A percentile compares a stretch with the other conserved stretches of the same genome.
Evolutionary conservation across 2,113 vertebrate genomes (phyloP).

Genomic region (Chaetodon auriga): DNA sequence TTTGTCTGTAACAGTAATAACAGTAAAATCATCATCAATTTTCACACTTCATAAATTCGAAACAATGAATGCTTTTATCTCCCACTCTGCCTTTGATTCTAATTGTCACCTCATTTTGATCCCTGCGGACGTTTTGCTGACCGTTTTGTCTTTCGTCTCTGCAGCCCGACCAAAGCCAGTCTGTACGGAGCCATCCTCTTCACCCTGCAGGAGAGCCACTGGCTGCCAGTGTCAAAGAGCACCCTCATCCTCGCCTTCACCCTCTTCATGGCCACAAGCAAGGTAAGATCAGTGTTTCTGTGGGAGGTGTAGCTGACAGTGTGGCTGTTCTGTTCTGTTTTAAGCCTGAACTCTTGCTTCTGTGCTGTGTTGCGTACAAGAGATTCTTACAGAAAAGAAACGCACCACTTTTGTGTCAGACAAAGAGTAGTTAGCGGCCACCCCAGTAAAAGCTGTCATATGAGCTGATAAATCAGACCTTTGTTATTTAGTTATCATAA

Average conservation of each 20-base stretch:
- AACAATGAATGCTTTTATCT: too few relatives aligned
- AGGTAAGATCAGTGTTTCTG: constrained; percentile 81
- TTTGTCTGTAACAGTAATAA: too few relatives aligned
- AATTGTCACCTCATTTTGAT: background rate
- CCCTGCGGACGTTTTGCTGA: background rate
- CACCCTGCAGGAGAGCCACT: constrained; percentile 92
- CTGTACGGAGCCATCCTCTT: constrained; percentile 96
- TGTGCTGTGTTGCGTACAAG: too few relatives aligned
- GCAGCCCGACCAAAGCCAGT: constrained; percentile 97
- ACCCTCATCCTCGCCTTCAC: constrained; percentile 94
- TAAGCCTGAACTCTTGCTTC: too few relatives aligned
- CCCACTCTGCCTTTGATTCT: background rate
- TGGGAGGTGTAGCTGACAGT: background rate
- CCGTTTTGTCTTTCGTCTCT: constrained; percentile 16
- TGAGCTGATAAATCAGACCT: too few relatives aligned
- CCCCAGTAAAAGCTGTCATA: too few relatives aligned
- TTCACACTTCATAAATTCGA: background rate
- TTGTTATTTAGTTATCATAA: background rate
- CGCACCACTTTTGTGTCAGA: too few relatives aligned
- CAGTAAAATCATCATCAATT: background rate
- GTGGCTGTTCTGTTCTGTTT: background rate
- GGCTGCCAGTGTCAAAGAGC: constrained; percentile 93
- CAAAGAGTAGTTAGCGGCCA: too few relatives aligned
- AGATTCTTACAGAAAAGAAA: too few relatives aligned
- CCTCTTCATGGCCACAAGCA: constrained; percentile 95